phyloP scores from a whole-genome alignment of 2,113 vertebrate species.

The Pelecanoides urinatrix region DNA sequence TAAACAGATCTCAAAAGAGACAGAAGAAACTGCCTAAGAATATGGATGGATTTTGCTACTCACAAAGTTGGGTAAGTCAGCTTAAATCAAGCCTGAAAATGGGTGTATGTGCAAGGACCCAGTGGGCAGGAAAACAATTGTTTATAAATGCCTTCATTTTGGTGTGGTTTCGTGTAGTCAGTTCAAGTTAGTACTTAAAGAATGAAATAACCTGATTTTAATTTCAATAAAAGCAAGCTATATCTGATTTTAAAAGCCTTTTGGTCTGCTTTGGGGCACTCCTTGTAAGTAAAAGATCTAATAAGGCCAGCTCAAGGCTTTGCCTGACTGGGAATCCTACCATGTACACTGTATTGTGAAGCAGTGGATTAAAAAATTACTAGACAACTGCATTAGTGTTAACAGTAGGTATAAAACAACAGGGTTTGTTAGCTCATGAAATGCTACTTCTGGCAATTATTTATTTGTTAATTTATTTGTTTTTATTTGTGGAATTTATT shows the following conservation, averaged over 20 bases:
- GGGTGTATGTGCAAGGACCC: neutral
- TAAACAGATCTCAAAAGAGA: neutral
- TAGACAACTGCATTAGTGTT: neutral
- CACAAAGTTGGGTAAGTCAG: neutral
- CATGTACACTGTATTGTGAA: neutral
- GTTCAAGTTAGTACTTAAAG: neutral
- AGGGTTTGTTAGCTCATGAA: neutral
- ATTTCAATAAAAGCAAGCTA: neutral
- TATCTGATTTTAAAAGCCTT: neutral
- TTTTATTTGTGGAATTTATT: too few species aligned
- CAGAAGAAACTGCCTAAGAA: neutral
- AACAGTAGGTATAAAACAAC: neutral
- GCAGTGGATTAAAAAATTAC: neutral
- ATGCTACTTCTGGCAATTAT: neutral
- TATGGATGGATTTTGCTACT: neutral
- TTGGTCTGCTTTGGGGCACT: neutral
- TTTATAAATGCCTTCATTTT: neutral
- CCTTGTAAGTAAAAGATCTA: neutral
- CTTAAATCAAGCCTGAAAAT: neutral
- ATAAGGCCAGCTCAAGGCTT: neutral
- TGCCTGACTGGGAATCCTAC: neutral
- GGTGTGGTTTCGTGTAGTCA: neutral
- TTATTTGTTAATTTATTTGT: too few species aligned
- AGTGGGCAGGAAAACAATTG: neutral
- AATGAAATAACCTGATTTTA: neutral